phyloP scores from a whole-genome alignment of 2,888 invertebrate genomes.

The Ectemnius continuus region DNA sequence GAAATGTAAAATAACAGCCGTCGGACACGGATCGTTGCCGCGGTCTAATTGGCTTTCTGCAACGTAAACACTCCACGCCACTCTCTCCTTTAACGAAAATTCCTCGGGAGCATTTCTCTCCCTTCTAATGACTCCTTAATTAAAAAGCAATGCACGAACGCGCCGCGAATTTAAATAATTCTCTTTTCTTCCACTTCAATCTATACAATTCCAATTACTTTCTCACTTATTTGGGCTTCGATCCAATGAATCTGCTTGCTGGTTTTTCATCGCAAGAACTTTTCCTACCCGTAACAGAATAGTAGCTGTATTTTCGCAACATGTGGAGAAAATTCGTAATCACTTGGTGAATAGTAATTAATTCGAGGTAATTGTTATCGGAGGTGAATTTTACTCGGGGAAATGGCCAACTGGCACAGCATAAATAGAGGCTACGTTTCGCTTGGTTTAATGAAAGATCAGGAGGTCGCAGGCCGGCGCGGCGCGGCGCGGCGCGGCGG shows the following conservation, averaged over 20 bases:
- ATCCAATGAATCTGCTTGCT: too few relatives aligned
- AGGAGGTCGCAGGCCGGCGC: constrained; percentile 44
- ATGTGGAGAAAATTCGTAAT: too few relatives aligned
- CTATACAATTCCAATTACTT: too few relatives aligned
- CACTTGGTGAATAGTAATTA: too few relatives aligned
- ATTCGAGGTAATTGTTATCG: too few relatives aligned
- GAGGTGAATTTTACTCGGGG: background rate
- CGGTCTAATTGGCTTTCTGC: constrained; percentile 59
- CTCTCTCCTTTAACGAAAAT: background rate
- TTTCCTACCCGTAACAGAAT: too few relatives aligned
- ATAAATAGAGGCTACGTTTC: constrained; percentile 52
- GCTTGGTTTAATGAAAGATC: constrained; percentile 59
- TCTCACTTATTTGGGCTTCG: too few relatives aligned
- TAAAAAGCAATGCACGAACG: background rate
- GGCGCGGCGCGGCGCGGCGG: too few relatives aligned
- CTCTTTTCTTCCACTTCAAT: too few relatives aligned
- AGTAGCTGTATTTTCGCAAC: too few relatives aligned
- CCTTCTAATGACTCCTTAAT: background rate
- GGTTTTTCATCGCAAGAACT: too few relatives aligned
- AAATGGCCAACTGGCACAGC: constrained; percentile 28
- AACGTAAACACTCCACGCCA: constrained; percentile 49
- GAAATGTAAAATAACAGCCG: constrained; percentile 66
- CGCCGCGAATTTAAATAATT: too few relatives aligned
- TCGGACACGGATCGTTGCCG: constrained; percentile 43
- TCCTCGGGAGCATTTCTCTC: background rate